Percentiles rank a stretch among this genome's conserved stretches.
Evolutionary conservation across 2,113 vertebrate species (phyloP).

Genomic region (Mesoclemmys tuberculata): DNA sequence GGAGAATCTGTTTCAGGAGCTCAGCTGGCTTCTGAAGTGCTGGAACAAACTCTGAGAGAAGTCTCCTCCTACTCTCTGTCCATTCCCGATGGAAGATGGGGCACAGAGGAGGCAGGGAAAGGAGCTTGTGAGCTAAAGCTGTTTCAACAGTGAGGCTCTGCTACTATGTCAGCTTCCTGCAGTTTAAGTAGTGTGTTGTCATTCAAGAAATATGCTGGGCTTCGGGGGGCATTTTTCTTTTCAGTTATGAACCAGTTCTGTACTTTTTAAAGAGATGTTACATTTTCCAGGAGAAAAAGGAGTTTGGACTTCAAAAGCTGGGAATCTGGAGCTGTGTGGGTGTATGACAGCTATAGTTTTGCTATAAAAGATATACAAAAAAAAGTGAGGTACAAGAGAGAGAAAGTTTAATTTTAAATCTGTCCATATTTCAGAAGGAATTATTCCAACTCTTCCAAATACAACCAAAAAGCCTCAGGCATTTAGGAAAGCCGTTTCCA

Average conservation of each 20-base stretch:
- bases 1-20: neutral
- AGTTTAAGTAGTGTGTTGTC: neutral
- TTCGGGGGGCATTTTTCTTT: neutral
- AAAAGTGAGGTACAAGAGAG: no score
- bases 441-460: neutral
- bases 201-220: neutral
- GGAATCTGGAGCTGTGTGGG: neutral
- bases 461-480: neutral
- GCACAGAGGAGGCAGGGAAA: neutral
- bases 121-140: neutral
- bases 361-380: neutral
- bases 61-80: neutral
- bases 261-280: accelerated
- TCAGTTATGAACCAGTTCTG: neutral
- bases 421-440: neutral
- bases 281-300: neutral
- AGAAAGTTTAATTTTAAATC: neutral
- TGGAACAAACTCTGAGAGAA: neutral
- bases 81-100: neutral
- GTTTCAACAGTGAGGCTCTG: neutral
- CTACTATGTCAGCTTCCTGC: neutral
- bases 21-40: neutral
- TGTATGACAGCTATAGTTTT: neutral
- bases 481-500: neutral
- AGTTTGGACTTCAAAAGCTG: neutral